Percentiles rank a stretch among this genome's conserved stretches.
phyloP scores from a whole-genome alignment of 2,797 vertebrate species.

The Lophotriccus pileatus region DNA sequence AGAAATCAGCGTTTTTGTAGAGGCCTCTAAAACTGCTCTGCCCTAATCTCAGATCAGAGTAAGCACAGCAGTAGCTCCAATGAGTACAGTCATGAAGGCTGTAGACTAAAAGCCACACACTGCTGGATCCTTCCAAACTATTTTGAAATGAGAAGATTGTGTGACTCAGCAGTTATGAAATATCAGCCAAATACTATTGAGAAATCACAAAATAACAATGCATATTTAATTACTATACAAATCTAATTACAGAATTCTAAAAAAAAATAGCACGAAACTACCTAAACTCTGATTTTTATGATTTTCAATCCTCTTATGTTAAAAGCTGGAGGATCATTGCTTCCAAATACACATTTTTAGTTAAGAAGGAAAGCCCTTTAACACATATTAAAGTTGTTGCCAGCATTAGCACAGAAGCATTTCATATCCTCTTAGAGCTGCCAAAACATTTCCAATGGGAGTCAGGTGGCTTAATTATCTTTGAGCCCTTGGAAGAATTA shows the following conservation, averaged over 20 bases:
- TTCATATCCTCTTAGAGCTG: constrained; percentile 64
- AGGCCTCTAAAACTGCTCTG: background rate
- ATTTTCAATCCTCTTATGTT: constrained; percentile 51
- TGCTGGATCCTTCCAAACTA: background rate
- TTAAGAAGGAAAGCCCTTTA: constrained; percentile 65
- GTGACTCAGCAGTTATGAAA: constrained; percentile 19
- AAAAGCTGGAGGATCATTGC: constrained; percentile 51
- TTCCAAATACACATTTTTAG: constrained; percentile 34
- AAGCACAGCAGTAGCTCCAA: background rate
- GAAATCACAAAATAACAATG: background rate
- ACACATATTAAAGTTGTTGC: constrained; percentile 45
- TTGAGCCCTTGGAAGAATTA: constrained; percentile 43
- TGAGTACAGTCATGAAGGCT: background rate
- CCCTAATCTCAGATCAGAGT: background rate
- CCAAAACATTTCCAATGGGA: constrained; percentile 59
- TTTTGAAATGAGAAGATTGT: background rate
- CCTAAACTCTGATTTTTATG: constrained; percentile 27
- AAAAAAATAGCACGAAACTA: background rate
- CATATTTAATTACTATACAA: background rate
- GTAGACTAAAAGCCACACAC: background rate
- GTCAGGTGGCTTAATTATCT: constrained; percentile 63
- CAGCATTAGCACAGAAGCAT: constrained; percentile 56
- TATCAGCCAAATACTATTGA: background rate
- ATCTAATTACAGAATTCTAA: background rate
- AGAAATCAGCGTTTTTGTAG: background rate